These are phyloP conservation scores for Entelurus aequoreus DNA, from an alignment of 2,113 vertebrate species.

Conservation along the genomic window DNA sequence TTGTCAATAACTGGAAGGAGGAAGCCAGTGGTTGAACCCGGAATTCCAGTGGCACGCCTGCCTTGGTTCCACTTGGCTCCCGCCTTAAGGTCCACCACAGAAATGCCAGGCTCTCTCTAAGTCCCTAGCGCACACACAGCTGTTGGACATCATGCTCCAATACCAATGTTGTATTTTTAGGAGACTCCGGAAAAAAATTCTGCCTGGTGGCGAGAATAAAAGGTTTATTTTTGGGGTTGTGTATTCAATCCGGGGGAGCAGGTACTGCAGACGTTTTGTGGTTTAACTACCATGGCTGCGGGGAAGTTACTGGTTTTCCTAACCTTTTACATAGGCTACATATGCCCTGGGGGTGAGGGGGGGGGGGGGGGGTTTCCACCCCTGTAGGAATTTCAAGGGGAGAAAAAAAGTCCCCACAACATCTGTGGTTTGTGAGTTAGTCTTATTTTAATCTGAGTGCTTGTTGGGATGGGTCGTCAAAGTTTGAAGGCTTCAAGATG, in stretches of 20 bases:
- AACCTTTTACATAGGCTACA: constrained; percentile 17
- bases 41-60: constrained; percentile 66
- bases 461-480: constrained; percentile 13
- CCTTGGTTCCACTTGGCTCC: constrained; percentile 54
- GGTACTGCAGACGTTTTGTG: constrained; percentile 52
- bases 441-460: constrained; percentile 41
- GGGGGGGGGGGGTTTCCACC: background rate
- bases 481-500: constrained; percentile 23
- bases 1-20: constrained; percentile 62
- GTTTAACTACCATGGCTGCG: constrained; percentile 32
- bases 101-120: constrained; percentile 52
- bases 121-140: constrained; percentile 30
- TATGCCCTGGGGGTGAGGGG: background rate
- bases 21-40: constrained; percentile 65
- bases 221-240: constrained; percentile 68
- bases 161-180: constrained; percentile 70
- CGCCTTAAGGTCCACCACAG: constrained; percentile 53
- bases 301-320: constrained; percentile 12
- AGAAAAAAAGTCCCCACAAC: background rate
- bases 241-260: constrained; percentile 58
- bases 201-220: constrained; percentile 60
- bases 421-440: constrained; percentile 46
- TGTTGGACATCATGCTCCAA: constrained; percentile 51
- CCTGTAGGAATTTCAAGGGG: constrained; percentile 34
- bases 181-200: constrained; percentile 54